Conservation (phyloP, 2,888 invertebrate species). For the Onthophagus sagittarius region DNA sequence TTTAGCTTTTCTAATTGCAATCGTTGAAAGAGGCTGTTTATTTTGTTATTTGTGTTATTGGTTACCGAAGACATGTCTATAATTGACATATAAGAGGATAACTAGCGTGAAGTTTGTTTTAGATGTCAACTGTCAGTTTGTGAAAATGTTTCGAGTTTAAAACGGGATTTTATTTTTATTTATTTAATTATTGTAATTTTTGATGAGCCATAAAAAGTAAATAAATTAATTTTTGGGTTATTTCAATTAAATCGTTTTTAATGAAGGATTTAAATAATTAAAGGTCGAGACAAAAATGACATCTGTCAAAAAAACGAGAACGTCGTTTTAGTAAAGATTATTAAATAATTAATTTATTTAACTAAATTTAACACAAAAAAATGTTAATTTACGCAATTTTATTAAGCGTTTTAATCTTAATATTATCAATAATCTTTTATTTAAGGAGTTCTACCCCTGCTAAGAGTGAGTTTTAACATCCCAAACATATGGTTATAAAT, state of each 20-base stretch:
- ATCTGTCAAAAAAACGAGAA: not conserved
- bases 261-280: too few relatives aligned
- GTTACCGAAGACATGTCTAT: conserved; percentile 10
- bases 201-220: not conserved
- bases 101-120: conserved; percentile 5
- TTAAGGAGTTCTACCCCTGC: not conserved
- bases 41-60: conserved; percentile 63
- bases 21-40: conserved; percentile 78
- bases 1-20: conserved; percentile 59
- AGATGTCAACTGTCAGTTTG: not conserved
- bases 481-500: not conserved
- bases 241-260: not conserved
- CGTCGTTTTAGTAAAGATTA: too few relatives aligned
- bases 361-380: too few relatives aligned
- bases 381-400: not conserved
- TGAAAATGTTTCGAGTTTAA: not conserved
- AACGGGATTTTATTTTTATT: not conserved
- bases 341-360: not conserved
- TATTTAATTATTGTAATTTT: not conserved
- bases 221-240: not conserved
- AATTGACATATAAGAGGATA: not conserved
- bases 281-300: not conserved
- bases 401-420: not conserved
- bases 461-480: not conserved
- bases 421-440: not conserved